Base-by-base conservation (phyloP, 1,140 invertebrate species). In the Asobara japonica region DNA sequence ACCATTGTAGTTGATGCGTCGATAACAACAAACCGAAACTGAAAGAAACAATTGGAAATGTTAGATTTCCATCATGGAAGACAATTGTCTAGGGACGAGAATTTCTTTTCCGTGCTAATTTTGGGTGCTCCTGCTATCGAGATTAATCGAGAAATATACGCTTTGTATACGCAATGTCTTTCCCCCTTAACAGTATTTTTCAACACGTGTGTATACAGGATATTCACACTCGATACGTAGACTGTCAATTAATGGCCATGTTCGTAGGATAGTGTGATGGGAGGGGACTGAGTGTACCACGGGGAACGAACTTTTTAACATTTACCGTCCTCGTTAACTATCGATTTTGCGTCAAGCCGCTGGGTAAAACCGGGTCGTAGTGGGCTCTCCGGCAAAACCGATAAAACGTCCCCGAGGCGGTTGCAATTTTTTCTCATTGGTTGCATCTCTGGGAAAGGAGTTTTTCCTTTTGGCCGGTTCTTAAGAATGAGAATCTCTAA, bases 321-420 rank as follows among this genome's bases (percentile, higher is more conserved):
- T 68, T 68, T 73, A 73, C 60, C 65, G 69, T 61, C 69, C 73
- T 74, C 78, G 77, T 79, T 79, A 76, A 69, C 76, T 77, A 79
- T 79, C 74, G 76, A 78, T 79, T 79, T 79, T 72, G 65, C 77
- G 76, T 75, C 73, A 72, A 67, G 69, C 41, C 56, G 66, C 69
- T 16, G 30, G 66, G 29, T 11, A 66, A 51, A 62, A 68, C 72
- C 72, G 33, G 41, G 66, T 65, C 41, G 73, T 65, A 65, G 71
- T 36, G 36, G 65, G 69, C 64, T 68, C 65, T 56, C 65, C 45
- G 51, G 62, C 29, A 69, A 73, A 45, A 75, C 72, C 71, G 74
- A 75, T 77, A 75, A 77, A 77, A 73, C 72, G 69, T 69, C 74
- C 61, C 65, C 8, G 65, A 69, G 56, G 41, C 65, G 36, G 65